Conservation (phyloP, 2,113 vertebrate species). For the Menidia beryllina region DNA sequence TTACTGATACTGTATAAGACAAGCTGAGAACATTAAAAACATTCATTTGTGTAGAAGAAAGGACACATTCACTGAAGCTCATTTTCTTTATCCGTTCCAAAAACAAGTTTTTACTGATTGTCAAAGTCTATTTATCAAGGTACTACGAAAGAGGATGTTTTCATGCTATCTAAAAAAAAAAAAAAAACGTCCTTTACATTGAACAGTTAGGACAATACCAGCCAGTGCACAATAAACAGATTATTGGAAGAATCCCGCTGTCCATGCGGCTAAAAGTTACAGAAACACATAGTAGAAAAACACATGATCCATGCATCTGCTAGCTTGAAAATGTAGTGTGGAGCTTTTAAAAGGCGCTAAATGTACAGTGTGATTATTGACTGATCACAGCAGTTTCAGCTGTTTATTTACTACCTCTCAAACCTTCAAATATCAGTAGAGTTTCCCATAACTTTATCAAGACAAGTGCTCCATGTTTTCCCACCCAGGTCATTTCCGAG, state of each 20-base stretch:
- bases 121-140: constrained; percentile 10
- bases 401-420: no score
- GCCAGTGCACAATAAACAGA: constrained; percentile 27
- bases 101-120: constrained; percentile 24
- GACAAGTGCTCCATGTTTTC: constrained; percentile 1
- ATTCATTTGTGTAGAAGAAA: constrained; percentile 29
- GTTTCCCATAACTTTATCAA: constrained; percentile 3
- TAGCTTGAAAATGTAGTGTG: constrained; percentile 23
- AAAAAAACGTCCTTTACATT: constrained; percentile 8
- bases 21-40: constrained; percentile 13
- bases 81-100: constrained; percentile 20
- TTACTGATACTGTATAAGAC: constrained; percentile 38
- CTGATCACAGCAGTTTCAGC: constrained; percentile 1
- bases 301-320: constrained; percentile 58
- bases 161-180: constrained; percentile 34
- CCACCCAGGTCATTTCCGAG: not conserved
- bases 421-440: not conserved
- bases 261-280: constrained; percentile 43
- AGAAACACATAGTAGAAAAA: constrained; percentile 31
- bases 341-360: constrained; percentile 30
- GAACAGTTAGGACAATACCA: constrained; percentile 8
- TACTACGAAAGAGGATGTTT: constrained; percentile 32
- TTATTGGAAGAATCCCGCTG: constrained; percentile 11
- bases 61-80: constrained; percentile 7
- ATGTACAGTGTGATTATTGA: constrained; percentile 28